phyloP scores from a whole-genome alignment of 2,888 invertebrate genomes.

The Diarsia brunnea region DNA sequence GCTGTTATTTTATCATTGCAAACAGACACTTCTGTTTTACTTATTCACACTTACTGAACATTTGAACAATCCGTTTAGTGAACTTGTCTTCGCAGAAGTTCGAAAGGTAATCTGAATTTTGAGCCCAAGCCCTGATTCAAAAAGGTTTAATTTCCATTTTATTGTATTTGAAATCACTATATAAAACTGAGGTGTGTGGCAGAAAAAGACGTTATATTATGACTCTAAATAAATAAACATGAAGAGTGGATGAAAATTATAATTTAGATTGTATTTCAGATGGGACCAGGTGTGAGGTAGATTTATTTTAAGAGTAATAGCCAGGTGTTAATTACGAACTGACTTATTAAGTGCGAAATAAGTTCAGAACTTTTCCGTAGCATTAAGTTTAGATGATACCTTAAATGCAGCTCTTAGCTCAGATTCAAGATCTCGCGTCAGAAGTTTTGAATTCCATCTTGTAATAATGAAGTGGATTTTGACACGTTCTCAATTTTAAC shows the following conservation, averaged over 20 bases:
- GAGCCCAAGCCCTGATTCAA: neutral
- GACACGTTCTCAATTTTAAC: no score
- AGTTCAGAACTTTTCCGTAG: neutral
- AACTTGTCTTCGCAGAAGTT: neutral
- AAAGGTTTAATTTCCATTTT: slow-evolving; percentile 36
- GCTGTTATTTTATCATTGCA: no score
- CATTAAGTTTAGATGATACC: neutral
- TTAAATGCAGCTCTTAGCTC: neutral
- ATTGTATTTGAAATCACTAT: slow-evolving; percentile 37
- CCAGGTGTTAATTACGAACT: neutral
- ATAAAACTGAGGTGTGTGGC: neutral
- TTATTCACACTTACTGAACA: neutral
- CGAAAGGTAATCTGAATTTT: slow-evolving; percentile 10
- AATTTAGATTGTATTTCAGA: neutral
- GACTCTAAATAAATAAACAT: neutral
- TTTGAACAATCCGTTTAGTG: neutral
- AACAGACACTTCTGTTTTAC: no score
- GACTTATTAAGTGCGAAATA: neutral
- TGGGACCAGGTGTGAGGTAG: neutral
- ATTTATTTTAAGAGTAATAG: neutral
- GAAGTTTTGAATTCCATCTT: no score
- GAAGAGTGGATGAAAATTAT: neutral
- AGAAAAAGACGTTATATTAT: neutral
- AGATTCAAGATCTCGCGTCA: no score
- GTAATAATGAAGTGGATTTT: neutral